Evolutionary conservation across 2,113 vertebrate genomes (phyloP).

Genomic region (Alligator sinensis): DNA sequence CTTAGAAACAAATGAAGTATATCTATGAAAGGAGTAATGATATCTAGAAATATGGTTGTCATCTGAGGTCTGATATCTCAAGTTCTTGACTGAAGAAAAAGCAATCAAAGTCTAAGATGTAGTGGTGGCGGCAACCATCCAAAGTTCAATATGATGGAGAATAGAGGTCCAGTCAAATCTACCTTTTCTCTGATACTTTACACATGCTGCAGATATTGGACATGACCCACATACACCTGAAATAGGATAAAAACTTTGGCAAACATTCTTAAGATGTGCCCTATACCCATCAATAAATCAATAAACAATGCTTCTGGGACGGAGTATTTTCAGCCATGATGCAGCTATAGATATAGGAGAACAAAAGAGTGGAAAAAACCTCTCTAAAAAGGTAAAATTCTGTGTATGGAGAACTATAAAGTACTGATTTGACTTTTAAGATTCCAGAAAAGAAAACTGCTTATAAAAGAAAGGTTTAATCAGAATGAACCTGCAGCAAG

Average conservation of each 20-base stretch:
- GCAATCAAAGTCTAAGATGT: slow-evolving; percentile 1
- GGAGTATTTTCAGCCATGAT: neutral
- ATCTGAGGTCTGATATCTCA: slow-evolving; percentile 33
- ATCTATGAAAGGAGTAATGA: slow-evolving; percentile 27
- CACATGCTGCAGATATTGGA: slow-evolving; percentile 10
- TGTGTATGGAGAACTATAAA: neutral
- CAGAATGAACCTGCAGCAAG: accelerated
- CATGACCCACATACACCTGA: slow-evolving; percentile 53
- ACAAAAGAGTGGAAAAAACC: neutral
- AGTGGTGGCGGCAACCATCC: neutral
- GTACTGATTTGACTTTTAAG: neutral
- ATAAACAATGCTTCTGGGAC: neutral
- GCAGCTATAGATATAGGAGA: neutral
- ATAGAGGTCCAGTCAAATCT: neutral
- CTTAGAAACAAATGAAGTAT: neutral
- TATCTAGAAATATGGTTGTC: slow-evolving; percentile 29
- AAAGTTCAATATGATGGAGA: neutral
- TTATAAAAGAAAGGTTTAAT: neutral
- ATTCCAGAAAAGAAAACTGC: neutral
- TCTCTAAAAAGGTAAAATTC: neutral
- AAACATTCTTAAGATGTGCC: neutral
- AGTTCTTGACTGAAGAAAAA: slow-evolving; percentile 53
- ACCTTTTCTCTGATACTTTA: slow-evolving; percentile 25
- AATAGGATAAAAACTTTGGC: slow-evolving; percentile 39
- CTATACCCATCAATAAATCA: slow-evolving; percentile 10